Evolutionary conservation across 2,888 invertebrate genomes (phyloP).

Genomic region (Anthrax anthrax): DNA sequence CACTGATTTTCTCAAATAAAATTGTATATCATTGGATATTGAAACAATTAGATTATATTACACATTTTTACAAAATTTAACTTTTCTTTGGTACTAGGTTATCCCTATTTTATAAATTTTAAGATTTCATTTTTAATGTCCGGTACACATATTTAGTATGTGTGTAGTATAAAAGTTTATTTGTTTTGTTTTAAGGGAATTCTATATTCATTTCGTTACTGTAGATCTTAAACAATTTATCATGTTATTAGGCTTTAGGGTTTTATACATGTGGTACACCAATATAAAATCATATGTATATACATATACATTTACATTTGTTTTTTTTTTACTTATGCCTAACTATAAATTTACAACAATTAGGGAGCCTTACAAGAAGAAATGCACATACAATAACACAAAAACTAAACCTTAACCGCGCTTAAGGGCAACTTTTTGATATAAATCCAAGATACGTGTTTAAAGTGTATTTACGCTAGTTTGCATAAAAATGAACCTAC

Average conservation of each 20-base stretch:
- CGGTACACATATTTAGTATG: not conserved
- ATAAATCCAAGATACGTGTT: conserved; percentile 5
- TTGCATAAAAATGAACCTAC: too few species aligned
- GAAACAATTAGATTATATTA: too few species aligned
- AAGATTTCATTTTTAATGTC: not conserved
- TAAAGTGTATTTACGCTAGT: conserved; percentile 1
- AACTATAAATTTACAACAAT: too few species aligned
- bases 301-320: too few species aligned
- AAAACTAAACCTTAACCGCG: conserved; percentile 1
- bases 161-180: conserved; percentile 1
- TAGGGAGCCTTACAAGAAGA: conserved; percentile 3
- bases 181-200: conserved; percentile 4
- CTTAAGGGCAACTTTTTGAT: conserved; percentile 8
- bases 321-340: too few species aligned
- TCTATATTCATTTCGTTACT: too few species aligned
- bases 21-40: too few species aligned
- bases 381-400: not conserved
- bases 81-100: too few species aligned
- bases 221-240: conserved; percentile 1
- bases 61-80: too few species aligned
- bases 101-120: conserved; percentile 1
- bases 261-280: not conserved
- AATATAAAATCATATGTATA: too few species aligned
- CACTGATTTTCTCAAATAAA: too few species aligned
- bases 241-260: conserved; percentile 8